These are phyloP conservation scores for Meta bourneti DNA, from an alignment of 2,888 invertebrate genomes.

Conservation along the genomic window DNA sequence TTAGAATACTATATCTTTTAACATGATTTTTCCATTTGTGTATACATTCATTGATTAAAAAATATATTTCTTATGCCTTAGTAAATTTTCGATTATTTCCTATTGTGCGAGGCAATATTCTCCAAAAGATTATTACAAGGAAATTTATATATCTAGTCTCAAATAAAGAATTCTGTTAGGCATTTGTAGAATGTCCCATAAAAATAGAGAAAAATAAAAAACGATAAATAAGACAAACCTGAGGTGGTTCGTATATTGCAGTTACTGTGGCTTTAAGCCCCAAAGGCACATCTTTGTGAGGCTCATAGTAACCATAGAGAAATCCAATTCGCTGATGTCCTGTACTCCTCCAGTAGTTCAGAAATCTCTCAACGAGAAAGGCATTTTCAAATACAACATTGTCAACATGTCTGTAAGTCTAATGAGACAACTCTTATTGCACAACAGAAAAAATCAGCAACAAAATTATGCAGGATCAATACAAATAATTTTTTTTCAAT, in stretches of 20 bases:
- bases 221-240: slow-evolving; percentile 82
- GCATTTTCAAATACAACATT: slow-evolving; percentile 98
- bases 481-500: not conserved
- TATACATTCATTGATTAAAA: too few relatives aligned
- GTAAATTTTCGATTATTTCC: too few relatives aligned
- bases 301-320: slow-evolving; percentile 95
- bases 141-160: too few relatives aligned
- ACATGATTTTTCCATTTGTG: too few relatives aligned
- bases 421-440: slow-evolving; percentile 77
- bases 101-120: too few relatives aligned
- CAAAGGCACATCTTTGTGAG: slow-evolving; percentile 94
- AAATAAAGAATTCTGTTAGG: too few relatives aligned
- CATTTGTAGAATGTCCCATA: too few relatives aligned
- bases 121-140: too few relatives aligned
- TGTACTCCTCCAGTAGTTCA: slow-evolving; percentile 96
- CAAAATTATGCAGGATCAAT: not conserved
- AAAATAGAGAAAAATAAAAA: too few relatives aligned
- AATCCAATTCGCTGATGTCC: slow-evolving; percentile 95
- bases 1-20: too few relatives aligned
- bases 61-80: too few relatives aligned
- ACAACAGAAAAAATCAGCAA: not conserved
- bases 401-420: slow-evolving; percentile 96
- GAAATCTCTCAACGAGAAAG: slow-evolving; percentile 95
- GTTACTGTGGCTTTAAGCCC: slow-evolving; percentile 93
- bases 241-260: slow-evolving; percentile 98